Evolutionary conservation across 2,797 vertebrate genomes (phyloP).

Genomic region (Lepilemur septentrionalis): DNA sequence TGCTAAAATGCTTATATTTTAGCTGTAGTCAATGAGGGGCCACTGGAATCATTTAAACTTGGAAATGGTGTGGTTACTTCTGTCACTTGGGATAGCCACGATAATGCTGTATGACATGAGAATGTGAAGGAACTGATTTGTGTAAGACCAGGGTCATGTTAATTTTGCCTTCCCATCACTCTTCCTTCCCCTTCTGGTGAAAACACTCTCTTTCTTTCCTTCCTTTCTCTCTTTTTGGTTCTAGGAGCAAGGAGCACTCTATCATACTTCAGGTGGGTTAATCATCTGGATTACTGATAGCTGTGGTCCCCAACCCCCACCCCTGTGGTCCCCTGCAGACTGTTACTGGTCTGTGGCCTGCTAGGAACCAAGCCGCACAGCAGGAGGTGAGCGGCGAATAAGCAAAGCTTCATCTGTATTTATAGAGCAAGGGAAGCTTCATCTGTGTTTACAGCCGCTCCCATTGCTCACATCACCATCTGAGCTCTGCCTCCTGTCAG

Average conservation of each 20-base stretch:
- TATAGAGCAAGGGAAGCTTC: too few species aligned
- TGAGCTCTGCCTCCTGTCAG: too few species aligned
- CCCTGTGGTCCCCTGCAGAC: too few species aligned
- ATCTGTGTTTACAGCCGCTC: too few species aligned
- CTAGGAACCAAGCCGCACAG: too few species aligned
- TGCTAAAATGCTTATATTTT: not conserved
- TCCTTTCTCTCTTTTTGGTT: not conserved
- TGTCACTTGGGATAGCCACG: not conserved
- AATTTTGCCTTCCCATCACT: not conserved
- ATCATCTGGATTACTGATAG: not conserved
- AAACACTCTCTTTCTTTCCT: not conserved
- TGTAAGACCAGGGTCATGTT: not conserved
- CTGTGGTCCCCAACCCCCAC: too few species aligned
- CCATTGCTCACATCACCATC: too few species aligned
- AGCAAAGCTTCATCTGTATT: too few species aligned
- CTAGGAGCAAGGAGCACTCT: not conserved
- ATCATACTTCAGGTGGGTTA: not conserved
- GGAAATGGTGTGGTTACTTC: not conserved
- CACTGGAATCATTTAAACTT: not conserved
- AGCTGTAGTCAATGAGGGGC: not conserved
- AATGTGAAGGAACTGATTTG: not conserved
- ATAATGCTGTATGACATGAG: not conserved
- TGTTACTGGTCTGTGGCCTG: too few species aligned
- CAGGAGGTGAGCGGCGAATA: too few species aligned
- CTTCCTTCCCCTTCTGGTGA: not conserved